Evolutionary conservation across 2,888 invertebrate species (phyloP).

Genomic region (Trichopoda pennipes): DNA sequence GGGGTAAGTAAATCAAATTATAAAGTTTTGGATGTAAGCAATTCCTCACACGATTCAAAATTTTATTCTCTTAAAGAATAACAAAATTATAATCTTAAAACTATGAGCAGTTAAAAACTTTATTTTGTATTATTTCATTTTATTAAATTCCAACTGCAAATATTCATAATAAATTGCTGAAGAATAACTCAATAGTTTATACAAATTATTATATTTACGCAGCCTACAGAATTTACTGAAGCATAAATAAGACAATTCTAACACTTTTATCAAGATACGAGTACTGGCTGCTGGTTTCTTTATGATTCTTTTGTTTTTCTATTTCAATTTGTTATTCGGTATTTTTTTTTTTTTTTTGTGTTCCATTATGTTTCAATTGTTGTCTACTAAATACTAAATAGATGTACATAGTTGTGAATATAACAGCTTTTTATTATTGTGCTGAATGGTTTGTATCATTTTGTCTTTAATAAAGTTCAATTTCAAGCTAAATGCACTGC

Average conservation of each 20-base stretch:
- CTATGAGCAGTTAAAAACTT: background rate
- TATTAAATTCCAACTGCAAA: conserved; percentile 56
- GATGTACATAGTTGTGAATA: conserved; percentile 23
- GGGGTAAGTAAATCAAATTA: conserved; percentile 82
- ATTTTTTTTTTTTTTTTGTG: conserved; percentile 19
- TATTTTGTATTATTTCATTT: background rate
- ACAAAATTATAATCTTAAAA: background rate
- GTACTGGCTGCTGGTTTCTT: conserved; percentile 52
- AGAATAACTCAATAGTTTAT: conserved; percentile 16
- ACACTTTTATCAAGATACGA: conserved; percentile 70
- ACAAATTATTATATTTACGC: conserved; percentile 54
- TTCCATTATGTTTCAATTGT: conserved; percentile 42
- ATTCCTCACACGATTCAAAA: too few relatives aligned
- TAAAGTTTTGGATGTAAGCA: background rate
- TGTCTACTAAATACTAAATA: conserved; percentile 13
- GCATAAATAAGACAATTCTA: conserved; percentile 76
- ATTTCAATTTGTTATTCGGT: background rate
- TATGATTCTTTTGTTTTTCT: conserved; percentile 8
- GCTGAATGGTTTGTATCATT: conserved; percentile 36
- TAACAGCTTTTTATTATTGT: conserved; percentile 39
- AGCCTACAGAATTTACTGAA: conserved; percentile 73
- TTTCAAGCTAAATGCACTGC: conserved; percentile 60
- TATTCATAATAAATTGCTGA: conserved; percentile 21
- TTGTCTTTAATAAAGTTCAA: conserved; percentile 72
- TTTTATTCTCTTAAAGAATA: too few relatives aligned